Evolutionary conservation across 2,888 invertebrate genomes (phyloP).

Genomic region (Trachelus stipa): DNA sequence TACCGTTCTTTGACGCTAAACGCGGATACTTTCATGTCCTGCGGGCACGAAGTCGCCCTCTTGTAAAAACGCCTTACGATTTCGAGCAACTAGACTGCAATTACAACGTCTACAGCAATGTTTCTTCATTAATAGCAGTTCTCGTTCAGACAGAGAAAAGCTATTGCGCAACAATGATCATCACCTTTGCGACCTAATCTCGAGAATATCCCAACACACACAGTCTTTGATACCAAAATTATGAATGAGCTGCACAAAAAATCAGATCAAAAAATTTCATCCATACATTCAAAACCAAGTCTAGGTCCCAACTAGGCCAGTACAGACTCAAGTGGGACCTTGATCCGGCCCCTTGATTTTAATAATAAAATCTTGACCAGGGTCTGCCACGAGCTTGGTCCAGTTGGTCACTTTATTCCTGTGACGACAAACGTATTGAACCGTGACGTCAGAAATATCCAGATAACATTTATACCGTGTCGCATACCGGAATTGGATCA

Average conservation of each 20-base stretch:
- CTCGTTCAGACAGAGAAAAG: conserved; percentile 30
- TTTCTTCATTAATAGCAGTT: conserved; percentile 19
- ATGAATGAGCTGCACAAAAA: background rate
- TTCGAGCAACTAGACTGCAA: conserved; percentile 17
- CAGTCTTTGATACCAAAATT: background rate
- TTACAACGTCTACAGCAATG: conserved; percentile 5
- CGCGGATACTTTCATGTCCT: conserved; percentile 21
- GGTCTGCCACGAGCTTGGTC: background rate
- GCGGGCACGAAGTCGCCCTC: conserved; percentile 4
- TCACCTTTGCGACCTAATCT: background rate
- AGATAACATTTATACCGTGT: background rate
- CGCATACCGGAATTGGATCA: background rate
- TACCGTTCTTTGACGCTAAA: background rate
- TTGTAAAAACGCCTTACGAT: conserved; percentile 17
- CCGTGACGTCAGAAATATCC: background rate
- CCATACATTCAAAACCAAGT: too few species aligned
- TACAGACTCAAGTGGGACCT: background rate
- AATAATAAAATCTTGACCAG: background rate
- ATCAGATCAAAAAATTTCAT: too few species aligned
- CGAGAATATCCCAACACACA: background rate
- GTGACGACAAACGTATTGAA: background rate
- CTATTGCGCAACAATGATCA: conserved; percentile 23
- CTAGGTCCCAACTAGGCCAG: background rate
- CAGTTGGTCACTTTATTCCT: background rate
- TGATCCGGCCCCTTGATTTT: background rate